These are phyloP conservation scores for Sphenopsis melanotis DNA, from an alignment of 2,797 vertebrate genomes.

Conservation along the genomic window DNA sequence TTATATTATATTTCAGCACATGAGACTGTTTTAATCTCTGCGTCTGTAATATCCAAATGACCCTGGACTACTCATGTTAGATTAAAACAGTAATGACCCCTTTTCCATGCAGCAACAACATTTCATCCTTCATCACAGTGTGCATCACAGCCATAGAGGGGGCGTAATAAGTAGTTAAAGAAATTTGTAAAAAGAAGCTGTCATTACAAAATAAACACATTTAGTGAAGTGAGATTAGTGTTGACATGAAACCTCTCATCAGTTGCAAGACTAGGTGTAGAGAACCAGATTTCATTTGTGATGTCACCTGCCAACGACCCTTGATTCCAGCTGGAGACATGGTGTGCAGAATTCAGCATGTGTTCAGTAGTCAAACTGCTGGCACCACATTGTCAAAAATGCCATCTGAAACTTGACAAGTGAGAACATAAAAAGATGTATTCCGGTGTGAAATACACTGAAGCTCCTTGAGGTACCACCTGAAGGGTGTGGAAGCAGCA, in stretches of 20 bases:
- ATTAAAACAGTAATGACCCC: slow-evolving; percentile 1
- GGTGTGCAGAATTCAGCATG: slow-evolving; percentile 18
- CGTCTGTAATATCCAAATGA: slow-evolving; percentile 45
- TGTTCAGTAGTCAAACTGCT: slow-evolving; percentile 24
- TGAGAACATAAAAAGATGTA: neutral
- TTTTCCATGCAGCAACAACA: neutral
- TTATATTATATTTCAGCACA: slow-evolving; percentile 32
- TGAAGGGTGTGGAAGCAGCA: neutral
- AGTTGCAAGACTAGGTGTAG: slow-evolving; percentile 51
- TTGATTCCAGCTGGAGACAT: slow-evolving; percentile 32
- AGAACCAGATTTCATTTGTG: slow-evolving; percentile 46
- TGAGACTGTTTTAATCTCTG: slow-evolving; percentile 36
- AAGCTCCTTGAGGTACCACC: neutral
- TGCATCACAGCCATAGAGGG: neutral
- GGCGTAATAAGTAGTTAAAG: slow-evolving; percentile 32
- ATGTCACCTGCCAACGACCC: slow-evolving; percentile 43
- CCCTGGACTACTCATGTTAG: slow-evolving; percentile 23
- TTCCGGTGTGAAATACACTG: neutral
- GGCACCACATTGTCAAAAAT: slow-evolving; percentile 1
- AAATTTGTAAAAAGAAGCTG: slow-evolving; percentile 50
- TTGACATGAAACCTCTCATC: slow-evolving; percentile 62
- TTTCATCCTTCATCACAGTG: neutral
- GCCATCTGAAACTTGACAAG: slow-evolving; percentile 38
- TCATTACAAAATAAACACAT: slow-evolving; percentile 62
- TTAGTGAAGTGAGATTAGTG: slow-evolving; percentile 64